Conservation (phyloP, 2,797 vertebrate genomes). For the Spinus pinus region DNA sequence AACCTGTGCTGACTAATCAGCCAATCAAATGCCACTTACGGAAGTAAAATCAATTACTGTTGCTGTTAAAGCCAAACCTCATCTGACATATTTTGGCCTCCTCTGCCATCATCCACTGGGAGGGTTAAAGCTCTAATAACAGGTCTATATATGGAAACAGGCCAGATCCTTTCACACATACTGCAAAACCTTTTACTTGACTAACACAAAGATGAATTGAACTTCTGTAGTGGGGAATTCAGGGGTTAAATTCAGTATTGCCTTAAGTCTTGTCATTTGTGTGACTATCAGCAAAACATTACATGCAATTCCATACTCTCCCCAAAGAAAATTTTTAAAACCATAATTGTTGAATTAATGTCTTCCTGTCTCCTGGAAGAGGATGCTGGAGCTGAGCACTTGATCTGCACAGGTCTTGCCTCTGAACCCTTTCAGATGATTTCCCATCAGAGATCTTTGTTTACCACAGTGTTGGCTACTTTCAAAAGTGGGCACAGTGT, state of each 20-base stretch:
- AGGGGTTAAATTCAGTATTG: background rate
- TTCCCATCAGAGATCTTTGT: background rate
- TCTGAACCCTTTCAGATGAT: background rate
- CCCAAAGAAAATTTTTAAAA: background rate
- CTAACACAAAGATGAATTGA: background rate
- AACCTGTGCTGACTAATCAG: constrained; percentile 20
- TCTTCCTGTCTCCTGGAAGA: background rate
- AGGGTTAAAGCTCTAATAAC: background rate
- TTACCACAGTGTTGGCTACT: background rate
- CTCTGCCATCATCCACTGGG: background rate
- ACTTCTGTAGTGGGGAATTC: background rate
- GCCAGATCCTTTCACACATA: background rate
- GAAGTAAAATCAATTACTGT: constrained; percentile 36
- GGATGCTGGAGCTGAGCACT: background rate
- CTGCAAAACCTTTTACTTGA: background rate
- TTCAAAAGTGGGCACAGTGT: background rate
- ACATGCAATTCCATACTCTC: background rate
- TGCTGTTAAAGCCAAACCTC: background rate
- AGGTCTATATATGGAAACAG: background rate
- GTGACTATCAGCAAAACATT: background rate
- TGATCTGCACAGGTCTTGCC: background rate
- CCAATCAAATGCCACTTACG: constrained; percentile 23
- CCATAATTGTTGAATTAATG: background rate
- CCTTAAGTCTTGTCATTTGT: background rate
- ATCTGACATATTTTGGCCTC: background rate